Evolutionary conservation across 1,140 invertebrate species (phyloP).

Genomic region (Brachionus plicatilis): DNA sequence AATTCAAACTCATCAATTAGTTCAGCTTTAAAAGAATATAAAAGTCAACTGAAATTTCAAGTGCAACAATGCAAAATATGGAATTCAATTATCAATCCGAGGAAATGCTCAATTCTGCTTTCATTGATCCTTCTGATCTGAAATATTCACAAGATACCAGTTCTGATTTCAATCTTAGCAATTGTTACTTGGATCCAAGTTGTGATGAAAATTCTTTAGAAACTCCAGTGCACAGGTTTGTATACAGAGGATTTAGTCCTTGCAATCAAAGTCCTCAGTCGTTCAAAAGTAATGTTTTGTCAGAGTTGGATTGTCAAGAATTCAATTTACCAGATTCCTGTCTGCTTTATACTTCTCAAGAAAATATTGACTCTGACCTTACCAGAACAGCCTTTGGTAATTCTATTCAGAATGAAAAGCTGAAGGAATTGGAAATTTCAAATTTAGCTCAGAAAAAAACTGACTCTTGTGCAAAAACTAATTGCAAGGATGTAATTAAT

Average conservation of each 20-base stretch:
- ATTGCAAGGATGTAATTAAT: background rate
- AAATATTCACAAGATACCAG: background rate
- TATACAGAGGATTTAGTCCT: too few species aligned
- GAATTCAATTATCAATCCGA: background rate
- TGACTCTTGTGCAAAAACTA: background rate
- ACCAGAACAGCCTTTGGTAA: background rate
- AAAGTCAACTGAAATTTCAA: background rate
- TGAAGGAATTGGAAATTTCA: background rate
- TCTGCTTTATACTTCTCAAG: background rate
- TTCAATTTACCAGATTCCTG: background rate
- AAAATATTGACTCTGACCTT: background rate
- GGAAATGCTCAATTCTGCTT: background rate
- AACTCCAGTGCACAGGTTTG: background rate
- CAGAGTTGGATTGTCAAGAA: background rate
- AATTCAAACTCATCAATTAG: slow-evolving; percentile 29
- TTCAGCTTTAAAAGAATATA: background rate
- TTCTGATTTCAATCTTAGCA: background rate
- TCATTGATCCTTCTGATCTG: background rate
- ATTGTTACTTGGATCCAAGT: background rate
- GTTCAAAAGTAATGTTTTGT: background rate
- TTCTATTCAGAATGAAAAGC: background rate
- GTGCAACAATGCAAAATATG: background rate
- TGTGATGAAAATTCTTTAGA: background rate
- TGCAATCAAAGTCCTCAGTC: background rate
- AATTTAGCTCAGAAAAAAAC: background rate